Evolutionary conservation across 2,797 vertebrate genomes (phyloP), one percentile per base, ranked within the genome.

Genomic region (Salarias fasciatus): DNA sequence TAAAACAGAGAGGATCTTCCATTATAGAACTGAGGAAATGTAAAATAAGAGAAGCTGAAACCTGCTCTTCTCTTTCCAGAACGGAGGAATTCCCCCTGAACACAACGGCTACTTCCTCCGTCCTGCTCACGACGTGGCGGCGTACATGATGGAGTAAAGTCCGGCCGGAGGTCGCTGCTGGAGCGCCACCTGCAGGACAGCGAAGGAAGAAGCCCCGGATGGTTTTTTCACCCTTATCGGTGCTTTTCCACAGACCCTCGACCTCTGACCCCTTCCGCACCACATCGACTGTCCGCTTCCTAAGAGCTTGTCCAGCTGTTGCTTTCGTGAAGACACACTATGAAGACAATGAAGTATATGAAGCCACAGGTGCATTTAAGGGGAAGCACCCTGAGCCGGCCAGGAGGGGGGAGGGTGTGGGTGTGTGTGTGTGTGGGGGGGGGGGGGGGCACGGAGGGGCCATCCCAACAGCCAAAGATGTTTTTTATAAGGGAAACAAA

Each of bases 301-400:
- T 6, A 6, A 9, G 35, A 35, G 58, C 38, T 37, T 45, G 14
- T 55, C 50, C 50, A 45, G 47, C 63, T 65, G 62, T 60, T 59
- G 54, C 68, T 70, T 66, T 45, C 63, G 67, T 72, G 76, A 79
- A 77, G 54, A 84, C 51, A 61, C 60, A 55, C 49, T 37, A 56
- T 56, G 13, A 44, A 48, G 70, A 72, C 42, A 67, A 91, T 88
- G 87, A 91, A 91, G 88, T 89, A 88, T 80, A 88, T 80, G 30
- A 83, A 72, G 68, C 69, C 75, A 52, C 67, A 70, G 61, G 75
- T 83, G 82, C 67, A 31, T 84, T 85, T 68, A 72, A 30, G 54
- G 53, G 57, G 63, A 66, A 56, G 50, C 55, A 73, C 48, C 63
- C 63, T 18, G 48, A 76, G 57, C 53, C 61, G 53, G 72, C 52